Conservation (phyloP, 2,888 invertebrate species). For the Macrosoma leucophasiata region DNA sequence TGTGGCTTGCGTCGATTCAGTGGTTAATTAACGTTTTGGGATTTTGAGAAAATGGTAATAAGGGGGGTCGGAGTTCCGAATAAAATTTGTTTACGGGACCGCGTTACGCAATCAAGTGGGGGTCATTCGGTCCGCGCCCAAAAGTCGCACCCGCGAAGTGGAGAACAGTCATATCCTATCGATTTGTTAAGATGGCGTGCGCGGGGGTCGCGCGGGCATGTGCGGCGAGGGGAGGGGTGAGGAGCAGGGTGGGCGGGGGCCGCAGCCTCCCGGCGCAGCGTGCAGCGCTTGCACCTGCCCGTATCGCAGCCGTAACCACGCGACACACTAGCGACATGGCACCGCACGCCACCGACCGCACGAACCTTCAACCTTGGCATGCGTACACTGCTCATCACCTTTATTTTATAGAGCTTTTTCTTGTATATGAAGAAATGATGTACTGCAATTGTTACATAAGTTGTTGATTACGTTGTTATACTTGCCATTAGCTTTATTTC, state of each 20-base stretch:
- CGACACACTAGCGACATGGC: slow-evolving; percentile 36
- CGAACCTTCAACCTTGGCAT: too few species aligned
- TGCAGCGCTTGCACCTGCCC: slow-evolving; percentile 71
- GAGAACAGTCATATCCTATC: slow-evolving; percentile 77
- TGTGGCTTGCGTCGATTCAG: too few species aligned
- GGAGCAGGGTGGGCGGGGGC: slow-evolving; percentile 41
- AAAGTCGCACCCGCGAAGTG: slow-evolving; percentile 71
- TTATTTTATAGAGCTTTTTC: too few species aligned
- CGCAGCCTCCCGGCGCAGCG: slow-evolving; percentile 67
- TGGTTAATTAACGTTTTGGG: too few species aligned
- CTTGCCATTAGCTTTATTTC: too few species aligned
- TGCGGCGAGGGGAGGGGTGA: slow-evolving; percentile 36
- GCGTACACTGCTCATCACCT: too few species aligned
- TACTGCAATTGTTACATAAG: too few species aligned
- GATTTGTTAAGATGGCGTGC: slow-evolving; percentile 76
- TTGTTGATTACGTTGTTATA: too few species aligned
- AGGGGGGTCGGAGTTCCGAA: not conserved
- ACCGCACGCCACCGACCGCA: slow-evolving; percentile 13
- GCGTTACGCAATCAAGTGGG: slow-evolving; percentile 59
- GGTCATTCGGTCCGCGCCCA: slow-evolving; percentile 70
- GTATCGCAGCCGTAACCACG: slow-evolving; percentile 44
- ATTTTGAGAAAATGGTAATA: too few species aligned
- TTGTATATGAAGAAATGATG: too few species aligned
- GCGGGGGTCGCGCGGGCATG: slow-evolving; percentile 42
- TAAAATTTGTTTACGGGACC: slow-evolving; percentile 3